Base-by-base conservation (phyloP, 1,140 invertebrate species). In the Zaprionus vittiger region DNA sequence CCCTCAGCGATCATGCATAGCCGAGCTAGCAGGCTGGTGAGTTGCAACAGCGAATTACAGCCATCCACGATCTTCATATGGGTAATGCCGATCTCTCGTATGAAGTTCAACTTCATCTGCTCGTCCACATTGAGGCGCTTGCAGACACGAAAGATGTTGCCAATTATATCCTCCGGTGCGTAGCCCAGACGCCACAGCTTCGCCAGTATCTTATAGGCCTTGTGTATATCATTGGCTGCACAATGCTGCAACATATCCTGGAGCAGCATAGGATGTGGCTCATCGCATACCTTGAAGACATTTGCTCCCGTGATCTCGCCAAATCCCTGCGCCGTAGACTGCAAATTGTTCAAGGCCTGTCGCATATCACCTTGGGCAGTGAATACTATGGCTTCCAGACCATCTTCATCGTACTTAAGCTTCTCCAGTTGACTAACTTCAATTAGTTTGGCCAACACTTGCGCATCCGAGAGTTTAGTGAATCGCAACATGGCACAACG, bases 261-360 rank as follows among this genome's bases (percentile, higher is more conserved):
- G 11, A 99, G 96, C 1, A 99, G 92, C 72, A 99, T 94, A 7
- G 99, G 99, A 95, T 99, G 98, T 0, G 99, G 99, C 93, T 99
- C 99, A 94, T 99, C 99, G 93, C 99, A 99, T 15, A 99, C 98
- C 95, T 99, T 99, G 91, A 99, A 99, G n/a, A 99, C 99, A 95
- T 99, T 99, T 89, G 98, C 96, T 72, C 96, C 96, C 77, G 96
- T 98, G 2, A 99, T 96, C 90, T 97, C 95, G 5, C 96, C 96
- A 94, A 99, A 99, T 26, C 99, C 99, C 93, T 99, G 98, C 52
- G 95, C 95, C 0, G 99, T 99, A 4, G 99, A 99, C 93, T 99
- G 99, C 26, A 99, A 93, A 95, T 99, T 99, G 93, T 99, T 99
- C 15, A 99, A 94, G 0, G 97, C 99, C 81, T 98, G 98, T 91